phyloP scores from a whole-genome alignment of 2,797 vertebrate species.

The Darevskia nairensis region DNA sequence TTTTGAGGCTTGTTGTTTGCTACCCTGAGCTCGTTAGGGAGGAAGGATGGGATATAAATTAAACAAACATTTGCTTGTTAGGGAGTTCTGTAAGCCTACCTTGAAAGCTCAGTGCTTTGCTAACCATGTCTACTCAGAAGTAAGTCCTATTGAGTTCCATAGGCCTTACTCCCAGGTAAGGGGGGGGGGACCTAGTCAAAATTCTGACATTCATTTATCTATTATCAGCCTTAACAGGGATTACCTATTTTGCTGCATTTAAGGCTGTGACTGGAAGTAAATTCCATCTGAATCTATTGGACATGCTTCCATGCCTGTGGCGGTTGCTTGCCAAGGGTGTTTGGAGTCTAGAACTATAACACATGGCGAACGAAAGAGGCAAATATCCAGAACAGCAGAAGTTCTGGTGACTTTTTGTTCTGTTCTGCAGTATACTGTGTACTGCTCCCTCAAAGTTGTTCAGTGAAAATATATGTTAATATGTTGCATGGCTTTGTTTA shows the following conservation, averaged over 20 bases:
- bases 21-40: too few relatives aligned
- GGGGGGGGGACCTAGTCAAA: neutral
- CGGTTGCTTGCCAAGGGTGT: neutral
- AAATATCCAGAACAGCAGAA: neutral
- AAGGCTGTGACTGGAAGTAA: neutral
- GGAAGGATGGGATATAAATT: too few relatives aligned
- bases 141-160: too few relatives aligned
- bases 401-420: conserved; percentile 1
- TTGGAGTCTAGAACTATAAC: neutral
- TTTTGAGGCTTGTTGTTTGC: too few relatives aligned
- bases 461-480: conserved; percentile 30
- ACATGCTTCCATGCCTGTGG: neutral
- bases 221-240: neutral
- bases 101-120: neutral
- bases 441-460: neutral
- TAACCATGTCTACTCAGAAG: too few relatives aligned
- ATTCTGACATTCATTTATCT: neutral
- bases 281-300: neutral
- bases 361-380: neutral
- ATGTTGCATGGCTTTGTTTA: conserved; percentile 17
- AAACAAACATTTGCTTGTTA: neutral
- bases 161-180: too few relatives aligned
- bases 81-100: neutral
- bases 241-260: neutral
- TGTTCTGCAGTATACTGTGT: neutral